Base-by-base conservation (phyloP, 2,113 vertebrate species). In the Lates calcarifer region DNA sequence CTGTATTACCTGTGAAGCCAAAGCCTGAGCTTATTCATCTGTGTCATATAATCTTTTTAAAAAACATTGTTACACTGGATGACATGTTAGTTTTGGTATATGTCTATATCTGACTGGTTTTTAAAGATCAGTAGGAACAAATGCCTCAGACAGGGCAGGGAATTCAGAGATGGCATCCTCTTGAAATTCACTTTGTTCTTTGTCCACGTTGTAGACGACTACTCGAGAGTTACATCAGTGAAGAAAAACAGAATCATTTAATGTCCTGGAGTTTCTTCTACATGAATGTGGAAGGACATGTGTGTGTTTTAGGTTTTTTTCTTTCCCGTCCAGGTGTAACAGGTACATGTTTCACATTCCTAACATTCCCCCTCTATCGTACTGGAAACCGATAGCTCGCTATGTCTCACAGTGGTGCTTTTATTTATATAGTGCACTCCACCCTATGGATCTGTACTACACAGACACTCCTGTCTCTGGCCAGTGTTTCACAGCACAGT, bases 331-430 rank as follows among this genome's bases (percentile, higher is more conserved):
- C 71, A 88, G 81, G 79, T 91, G 78, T 81, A 80, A 70, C 86
- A 83, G 81, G 83, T 88, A 80, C 70, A 84, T 93, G 62, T 90
- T 95, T 95, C 86, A 93, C 91, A 95, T 95, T 92, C 91, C 89
- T 94, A 70, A 2, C 92, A 91, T 96, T 96, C 85, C 83, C 87
- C 37, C 74, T 86, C 84, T 91, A 53, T 68, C 24, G 78, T 82
- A 90, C 87, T 93, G 91, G 86, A 95, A 90, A 88, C 88, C 62
- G 86, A 94, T 93, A 91, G 85, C 15, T 2, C 83, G 87, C 79
- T 12, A 15, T 67, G 56, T 65, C 33, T 79, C 31, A 24, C 24
- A 35, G 29, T 62, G 67, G 47, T 45, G 35, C 35, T 69, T 66
- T 72, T 26, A 12, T 75, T 57, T 67, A 60, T 47, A 12, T 29